Percentiles rank a stretch among this genome's conserved stretches.
phyloP scores from a whole-genome alignment of 1,140 invertebrate species.

The Marisa cornuarietis region DNA sequence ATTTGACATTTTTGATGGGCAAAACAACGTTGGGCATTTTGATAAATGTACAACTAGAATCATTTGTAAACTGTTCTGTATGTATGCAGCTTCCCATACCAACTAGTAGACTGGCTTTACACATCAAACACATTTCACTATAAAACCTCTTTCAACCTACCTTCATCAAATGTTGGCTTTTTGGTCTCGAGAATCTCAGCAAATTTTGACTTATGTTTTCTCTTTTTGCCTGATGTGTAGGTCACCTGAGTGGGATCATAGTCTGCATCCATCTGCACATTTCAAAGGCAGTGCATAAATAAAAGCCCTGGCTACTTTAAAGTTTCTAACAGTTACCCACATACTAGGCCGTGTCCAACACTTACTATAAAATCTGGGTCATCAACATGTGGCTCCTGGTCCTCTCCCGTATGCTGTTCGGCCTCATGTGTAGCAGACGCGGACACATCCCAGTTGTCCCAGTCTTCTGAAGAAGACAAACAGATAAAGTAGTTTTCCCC shows the following conservation, averaged over 20 bases:
- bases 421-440: constrained; percentile 31
- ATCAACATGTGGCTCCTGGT: constrained; percentile 73
- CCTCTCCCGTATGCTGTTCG: constrained; percentile 36
- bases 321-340: background rate
- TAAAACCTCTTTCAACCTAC: constrained; percentile 38
- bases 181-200: constrained; percentile 74
- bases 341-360: constrained; percentile 74
- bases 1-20: background rate
- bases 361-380: constrained; percentile 83
- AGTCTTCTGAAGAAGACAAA: constrained; percentile 71
- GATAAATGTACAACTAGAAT: background rate
- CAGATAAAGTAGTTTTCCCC: background rate
- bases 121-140: background rate
- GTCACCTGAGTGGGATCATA: constrained; percentile 72
- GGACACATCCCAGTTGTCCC: constrained; percentile 75
- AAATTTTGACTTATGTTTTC: constrained; percentile 72
- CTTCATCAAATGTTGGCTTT: constrained; percentile 86
- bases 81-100: background rate
- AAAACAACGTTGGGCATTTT: background rate
- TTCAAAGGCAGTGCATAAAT: background rate
- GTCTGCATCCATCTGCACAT: constrained; percentile 85
- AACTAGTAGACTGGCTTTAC: background rate
- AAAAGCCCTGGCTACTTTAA: background rate
- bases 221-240: constrained; percentile 37
- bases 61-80: too few relatives aligned